Evolutionary conservation across 2,888 invertebrate genomes (phyloP), one percentile per base, ranked within the genome.

Genomic region (Stenoptilia bipunctidactyla): DNA sequence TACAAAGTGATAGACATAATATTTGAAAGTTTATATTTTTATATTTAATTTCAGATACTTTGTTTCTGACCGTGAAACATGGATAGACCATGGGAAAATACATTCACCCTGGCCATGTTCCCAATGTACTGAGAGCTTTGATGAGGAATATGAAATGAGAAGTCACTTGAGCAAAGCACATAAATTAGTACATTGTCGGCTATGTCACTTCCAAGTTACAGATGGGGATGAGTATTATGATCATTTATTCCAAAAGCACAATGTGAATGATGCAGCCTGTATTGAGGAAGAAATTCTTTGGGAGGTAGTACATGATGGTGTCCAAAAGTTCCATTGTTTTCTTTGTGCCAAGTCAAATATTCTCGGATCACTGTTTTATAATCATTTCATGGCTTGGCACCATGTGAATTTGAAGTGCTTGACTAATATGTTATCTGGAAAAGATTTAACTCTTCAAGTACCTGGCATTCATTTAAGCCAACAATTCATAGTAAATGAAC

Each of bases 51-150:
- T 30, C 55, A 85, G 84, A 51, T 85, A 85, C 48, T 76, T 84
- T 58, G 72, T 84, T 12, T 56, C 68, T 27, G 72, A 77, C 30
- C 62, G 76, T 54, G 66, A 73, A 43, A 45, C 67, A 1, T 84
- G 83, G 83, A 46, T 43, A 15, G 53, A 51, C 1, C 84, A 85
- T 46, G 39, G 60, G n/a, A 61, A 66, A 37, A 82, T 73, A 45
- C 84, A 85, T 40, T 57, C 58, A 10, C 85, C 84, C 1, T 75
- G 83, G 80, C 68, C 73, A 0, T 84, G 84, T 46, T 83, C 85
- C 0, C 85, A 84, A 45, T 85, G 84, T 47, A 50, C 62, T 5
- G 60, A 69, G 36, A 69, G 61, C 35, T 84, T 76, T 43, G 50
- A 57, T 8, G 58, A 61, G 1, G 76, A 83, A 44, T n/a, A 33